A percentile compares a stretch with the other conserved stretches of the same genome.
phyloP scores from a whole-genome alignment of 2,113 vertebrate genomes.

The Triplophysa tibetana region DNA sequence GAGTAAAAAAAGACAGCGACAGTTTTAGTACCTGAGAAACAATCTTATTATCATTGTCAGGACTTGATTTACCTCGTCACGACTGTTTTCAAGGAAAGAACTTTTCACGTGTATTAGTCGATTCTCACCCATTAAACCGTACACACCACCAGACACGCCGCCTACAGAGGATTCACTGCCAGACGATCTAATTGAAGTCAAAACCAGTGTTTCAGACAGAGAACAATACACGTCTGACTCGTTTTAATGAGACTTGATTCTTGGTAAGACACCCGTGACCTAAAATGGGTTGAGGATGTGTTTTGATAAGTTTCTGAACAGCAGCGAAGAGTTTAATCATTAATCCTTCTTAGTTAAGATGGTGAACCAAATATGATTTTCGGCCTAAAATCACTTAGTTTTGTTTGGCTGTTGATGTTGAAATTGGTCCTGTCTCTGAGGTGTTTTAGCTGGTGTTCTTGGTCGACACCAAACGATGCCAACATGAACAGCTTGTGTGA shows the following conservation, averaged over 20 bases:
- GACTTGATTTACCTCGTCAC: too few relatives aligned
- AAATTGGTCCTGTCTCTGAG: neutral
- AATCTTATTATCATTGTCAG: neutral
- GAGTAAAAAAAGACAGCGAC: neutral
- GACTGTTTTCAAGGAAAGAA: conserved; percentile 13
- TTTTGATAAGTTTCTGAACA: too few relatives aligned
- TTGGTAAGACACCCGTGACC: neutral
- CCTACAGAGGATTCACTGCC: conserved; percentile 5
- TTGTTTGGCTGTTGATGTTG: neutral
- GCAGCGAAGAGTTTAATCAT: too few relatives aligned
- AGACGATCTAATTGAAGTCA: neutral
- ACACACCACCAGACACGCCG: neutral
- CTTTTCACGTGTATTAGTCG: neutral
- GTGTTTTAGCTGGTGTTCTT: neutral
- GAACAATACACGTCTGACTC: neutral
- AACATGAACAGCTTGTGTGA: neutral
- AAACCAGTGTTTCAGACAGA: neutral
- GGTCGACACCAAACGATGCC: neutral
- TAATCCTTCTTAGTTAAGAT: neutral
- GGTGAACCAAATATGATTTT: neutral
- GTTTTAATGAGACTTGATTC: conserved; percentile 1
- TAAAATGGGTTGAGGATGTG: neutral
- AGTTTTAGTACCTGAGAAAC: neutral
- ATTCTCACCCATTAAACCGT: neutral
- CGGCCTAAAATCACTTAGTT: neutral